A percentile compares a stretch with the other conserved stretches of the same genome.
These are phyloP conservation scores for Pyxicephalus adspersus DNA, from an alignment of 2,113 vertebrate genomes.

Conservation along the genomic window DNA sequence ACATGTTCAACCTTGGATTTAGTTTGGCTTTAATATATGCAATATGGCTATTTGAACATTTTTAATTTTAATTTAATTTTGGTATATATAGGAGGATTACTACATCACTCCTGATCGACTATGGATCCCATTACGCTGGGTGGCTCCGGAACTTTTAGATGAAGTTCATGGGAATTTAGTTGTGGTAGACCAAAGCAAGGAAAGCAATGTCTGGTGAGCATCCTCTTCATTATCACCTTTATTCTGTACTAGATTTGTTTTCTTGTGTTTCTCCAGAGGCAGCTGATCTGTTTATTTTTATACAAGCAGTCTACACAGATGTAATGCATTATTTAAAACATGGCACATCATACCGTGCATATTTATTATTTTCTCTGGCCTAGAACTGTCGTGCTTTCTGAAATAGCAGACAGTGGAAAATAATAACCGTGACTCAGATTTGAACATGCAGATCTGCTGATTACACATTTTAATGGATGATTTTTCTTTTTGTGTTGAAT, in stretches of 20 bases:
- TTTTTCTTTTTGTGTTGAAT: not conserved
- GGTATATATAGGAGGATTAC: slow-evolving; percentile 85
- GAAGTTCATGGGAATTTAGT: slow-evolving; percentile 85
- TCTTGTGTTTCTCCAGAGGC: not conserved
- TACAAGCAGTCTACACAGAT: not conserved
- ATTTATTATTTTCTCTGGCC: not conserved
- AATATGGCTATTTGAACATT: not conserved
- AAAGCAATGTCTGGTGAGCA: slow-evolving; percentile 89
- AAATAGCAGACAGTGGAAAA: not conserved
- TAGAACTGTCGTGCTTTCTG: slow-evolving; percentile 22
- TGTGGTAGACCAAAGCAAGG: slow-evolving; percentile 90
- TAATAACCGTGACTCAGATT: not conserved
- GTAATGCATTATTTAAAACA: slow-evolving; percentile 29
- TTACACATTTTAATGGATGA: not conserved
- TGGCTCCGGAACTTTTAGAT: slow-evolving; percentile 87
- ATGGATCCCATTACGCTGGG: slow-evolving; percentile 91
- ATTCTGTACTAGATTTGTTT: slow-evolving; percentile 9
- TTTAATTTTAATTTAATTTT: too few relatives aligned
- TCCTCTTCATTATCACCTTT: not conserved
- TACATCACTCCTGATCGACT: slow-evolving; percentile 88
- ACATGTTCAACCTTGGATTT: too few relatives aligned
- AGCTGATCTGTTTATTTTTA: not conserved
- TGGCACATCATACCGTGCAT: not conserved
- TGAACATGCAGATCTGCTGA: not conserved
- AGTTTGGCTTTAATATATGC: too few relatives aligned